Evolutionary conservation across 2,797 vertebrate genomes (phyloP), one percentile per base, ranked within the genome.

Genomic region (Spondyliosoma cantharus): DNA sequence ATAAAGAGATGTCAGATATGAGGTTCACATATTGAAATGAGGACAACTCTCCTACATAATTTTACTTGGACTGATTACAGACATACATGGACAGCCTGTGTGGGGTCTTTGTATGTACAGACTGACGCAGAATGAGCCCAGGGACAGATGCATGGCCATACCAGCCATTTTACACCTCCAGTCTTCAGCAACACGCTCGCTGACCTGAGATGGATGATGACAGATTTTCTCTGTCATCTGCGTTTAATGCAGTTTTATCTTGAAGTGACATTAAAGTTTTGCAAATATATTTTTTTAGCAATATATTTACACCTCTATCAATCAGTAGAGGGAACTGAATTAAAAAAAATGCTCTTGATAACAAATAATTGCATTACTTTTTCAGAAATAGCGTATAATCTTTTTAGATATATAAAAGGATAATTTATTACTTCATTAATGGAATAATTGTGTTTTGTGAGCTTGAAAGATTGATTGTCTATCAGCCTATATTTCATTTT

Each of bases 151-250:
- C 89, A 83, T 86, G 86, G 78, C 82, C 88, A 90, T 84, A 93
- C 87, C 93, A 91, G 93, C 93, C 93, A 94, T 94, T 94, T 94
- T 93, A 92, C 92, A 93, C 91, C 88, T 93, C 77, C 82, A 91
- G 83, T 86, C 54, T 83, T 87, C 73, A 22, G 71, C 78, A 77
- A 68, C 5, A 14, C 79, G 54, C 85, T 86, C 82, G 48, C 86
- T 91, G 91, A 93, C 91, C 88, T 92, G 92, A 93, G 89, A 94
- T 93, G 91, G 92, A 91, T 90, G 91, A 72, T 86, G 86, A 80
- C 80, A 42, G 71, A 88, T 88, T 88, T 85, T 84, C 19, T 72
- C 61, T 59, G 60, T 79, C 67, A 80, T 78, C 29, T 37, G 17
- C 9, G 1, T 32, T 84, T 70, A 25, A 22, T 62, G 22, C 63